phyloP scores from a whole-genome alignment of 2,797 vertebrate genomes.

The Sciaenops ocellatus region DNA sequence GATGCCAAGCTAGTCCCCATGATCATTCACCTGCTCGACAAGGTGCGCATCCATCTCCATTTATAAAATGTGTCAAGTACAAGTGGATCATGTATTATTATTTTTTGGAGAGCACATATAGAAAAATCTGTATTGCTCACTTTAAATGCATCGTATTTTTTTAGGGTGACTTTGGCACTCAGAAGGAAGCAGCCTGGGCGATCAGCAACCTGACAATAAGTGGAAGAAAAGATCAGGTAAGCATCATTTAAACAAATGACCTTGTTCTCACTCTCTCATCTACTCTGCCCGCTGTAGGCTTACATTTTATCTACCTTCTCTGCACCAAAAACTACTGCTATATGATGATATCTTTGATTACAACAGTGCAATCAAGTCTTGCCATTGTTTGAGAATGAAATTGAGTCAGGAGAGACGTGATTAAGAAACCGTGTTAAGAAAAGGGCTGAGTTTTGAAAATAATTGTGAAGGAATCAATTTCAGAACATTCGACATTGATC shows the following conservation, averaged over 20 bases:
- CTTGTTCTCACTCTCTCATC: background rate
- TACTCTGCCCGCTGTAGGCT: background rate
- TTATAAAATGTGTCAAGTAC: background rate
- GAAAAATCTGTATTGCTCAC: background rate
- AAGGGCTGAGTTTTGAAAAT: too few species aligned
- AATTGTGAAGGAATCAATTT: background rate
- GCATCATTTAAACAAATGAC: background rate
- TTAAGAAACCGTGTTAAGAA: background rate
- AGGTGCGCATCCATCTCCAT: constrained; percentile 83
- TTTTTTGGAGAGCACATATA: background rate
- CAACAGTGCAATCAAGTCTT: background rate
- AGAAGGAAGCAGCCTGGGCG: constrained; percentile 99
- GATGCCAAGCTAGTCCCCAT: constrained; percentile 98
- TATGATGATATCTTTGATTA: background rate
- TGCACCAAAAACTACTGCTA: accelerated
- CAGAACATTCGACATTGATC: background rate
- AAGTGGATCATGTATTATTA: accelerated
- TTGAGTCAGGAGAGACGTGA: background rate
- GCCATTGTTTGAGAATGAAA: background rate
- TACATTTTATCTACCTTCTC: background rate
- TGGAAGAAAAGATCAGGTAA: constrained; percentile 98
- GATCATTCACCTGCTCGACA: constrained; percentile 99
- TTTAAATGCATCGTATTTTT: constrained; percentile 33
- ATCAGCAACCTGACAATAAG: constrained; percentile 99
- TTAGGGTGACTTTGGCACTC: constrained; percentile 98